Conservation (phyloP, 2,888 invertebrate species). For the Heliconius ismenius region DNA sequence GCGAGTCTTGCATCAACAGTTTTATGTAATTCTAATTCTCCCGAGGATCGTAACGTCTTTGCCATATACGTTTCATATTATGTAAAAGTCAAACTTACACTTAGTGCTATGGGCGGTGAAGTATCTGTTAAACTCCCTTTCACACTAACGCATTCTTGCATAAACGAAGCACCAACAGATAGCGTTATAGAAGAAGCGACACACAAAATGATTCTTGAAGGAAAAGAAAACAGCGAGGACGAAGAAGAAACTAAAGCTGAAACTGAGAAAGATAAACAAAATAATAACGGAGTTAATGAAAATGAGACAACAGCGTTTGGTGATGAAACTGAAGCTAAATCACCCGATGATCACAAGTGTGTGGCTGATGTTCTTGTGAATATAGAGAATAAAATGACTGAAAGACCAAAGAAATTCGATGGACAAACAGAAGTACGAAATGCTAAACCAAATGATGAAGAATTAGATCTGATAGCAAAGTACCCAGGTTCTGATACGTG, state of each 20-base stretch:
- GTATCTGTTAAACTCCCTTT: slow-evolving; percentile 91
- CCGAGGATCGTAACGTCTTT: slow-evolving; percentile 91
- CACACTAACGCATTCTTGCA: slow-evolving; percentile 87
- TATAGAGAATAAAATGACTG: slow-evolving; percentile 70
- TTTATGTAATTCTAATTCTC: slow-evolving; percentile 76
- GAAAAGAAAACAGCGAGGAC: slow-evolving; percentile 71
- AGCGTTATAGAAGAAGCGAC: slow-evolving; percentile 78
- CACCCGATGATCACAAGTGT: slow-evolving; percentile 66
- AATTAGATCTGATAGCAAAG: slow-evolving; percentile 75
- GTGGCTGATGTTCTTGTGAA: slow-evolving; percentile 74
- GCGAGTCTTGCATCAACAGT: slow-evolving; percentile 84
- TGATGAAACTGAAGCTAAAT: slow-evolving; percentile 61
- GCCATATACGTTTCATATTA: slow-evolving; percentile 96
- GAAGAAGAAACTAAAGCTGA: slow-evolving; percentile 68
- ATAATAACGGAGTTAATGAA: slow-evolving; percentile 59
- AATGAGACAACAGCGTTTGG: slow-evolving; percentile 55
- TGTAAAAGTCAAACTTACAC: slow-evolving; percentile 91
- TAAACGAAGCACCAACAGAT: slow-evolving; percentile 83
- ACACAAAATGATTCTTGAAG: slow-evolving; percentile 75
- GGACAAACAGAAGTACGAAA: slow-evolving; percentile 64
- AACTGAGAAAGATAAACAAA: slow-evolving; percentile 66
- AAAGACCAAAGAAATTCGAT: slow-evolving; percentile 70
- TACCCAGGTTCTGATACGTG: slow-evolving; percentile 78
- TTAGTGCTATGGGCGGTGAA: slow-evolving; percentile 91
- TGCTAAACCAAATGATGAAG: slow-evolving; percentile 69